A percentile compares a stretch with the other conserved stretches of the same genome.
These are phyloP conservation scores for Drosophila parthenogenetica DNA, from an alignment of 2,888 invertebrate genomes.

Conservation along the genomic window DNA sequence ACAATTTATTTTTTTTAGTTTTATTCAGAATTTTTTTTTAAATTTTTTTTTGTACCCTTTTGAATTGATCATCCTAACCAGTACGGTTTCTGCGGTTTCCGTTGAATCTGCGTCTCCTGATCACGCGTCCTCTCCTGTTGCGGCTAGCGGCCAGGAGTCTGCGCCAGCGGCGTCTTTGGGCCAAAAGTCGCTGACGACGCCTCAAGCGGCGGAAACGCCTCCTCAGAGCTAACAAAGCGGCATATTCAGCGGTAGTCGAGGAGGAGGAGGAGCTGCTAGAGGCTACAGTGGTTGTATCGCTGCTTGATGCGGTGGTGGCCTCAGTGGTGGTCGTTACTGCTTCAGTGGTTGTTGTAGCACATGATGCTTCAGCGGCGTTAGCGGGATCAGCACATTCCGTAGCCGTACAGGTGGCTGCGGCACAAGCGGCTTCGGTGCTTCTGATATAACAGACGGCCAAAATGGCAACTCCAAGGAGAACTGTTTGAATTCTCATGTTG, in stretches of 20 bases:
- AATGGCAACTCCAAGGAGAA: conserved; percentile 6
- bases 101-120: not conserved
- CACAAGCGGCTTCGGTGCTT: conserved; percentile 10
- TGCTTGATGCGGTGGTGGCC: not conserved
- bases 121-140: too few relatives aligned
- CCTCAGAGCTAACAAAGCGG: not conserved
- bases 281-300: not conserved
- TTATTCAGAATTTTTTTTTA: not conserved
- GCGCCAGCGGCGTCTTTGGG: too few relatives aligned
- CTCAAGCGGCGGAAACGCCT: not conserved
- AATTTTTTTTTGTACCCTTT: too few relatives aligned
- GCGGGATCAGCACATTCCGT: not conserved
- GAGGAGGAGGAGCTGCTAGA: not conserved
- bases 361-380: not conserved
- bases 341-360: not conserved
- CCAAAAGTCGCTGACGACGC: not conserved
- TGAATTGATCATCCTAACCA: too few relatives aligned
- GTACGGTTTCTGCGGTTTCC: too few relatives aligned
- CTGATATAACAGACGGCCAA: conserved; percentile 6
- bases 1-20: conserved; percentile 5
- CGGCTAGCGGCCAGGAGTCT: too few relatives aligned
- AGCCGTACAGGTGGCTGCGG: not conserved
- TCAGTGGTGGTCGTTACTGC: not conserved
- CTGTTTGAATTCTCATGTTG: conserved; percentile 22
- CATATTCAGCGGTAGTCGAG: not conserved